These are phyloP conservation scores for Astropecten irregularis DNA, from an alignment of 53 echinoderm and acorn worm species.

Conservation along the genomic window DNA sequence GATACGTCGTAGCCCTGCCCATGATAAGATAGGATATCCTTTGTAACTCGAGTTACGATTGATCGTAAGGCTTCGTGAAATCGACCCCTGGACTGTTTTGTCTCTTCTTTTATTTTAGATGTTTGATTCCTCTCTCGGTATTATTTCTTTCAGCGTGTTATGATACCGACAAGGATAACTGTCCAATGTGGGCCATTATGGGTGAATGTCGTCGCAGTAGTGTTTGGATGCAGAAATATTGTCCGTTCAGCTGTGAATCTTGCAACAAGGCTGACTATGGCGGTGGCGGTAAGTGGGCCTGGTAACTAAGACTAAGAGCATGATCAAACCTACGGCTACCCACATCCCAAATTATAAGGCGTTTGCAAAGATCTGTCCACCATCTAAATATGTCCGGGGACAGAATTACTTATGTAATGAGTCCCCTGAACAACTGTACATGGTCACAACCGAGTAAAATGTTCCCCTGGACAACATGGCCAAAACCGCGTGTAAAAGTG, in stretches of 20 bases:
- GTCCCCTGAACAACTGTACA: no score
- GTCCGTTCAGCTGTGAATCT: conserved; percentile 78
- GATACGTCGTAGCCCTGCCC: no score
- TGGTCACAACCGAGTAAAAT: no score
- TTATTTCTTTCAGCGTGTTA: conserved; percentile 62
- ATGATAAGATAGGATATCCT: no score
- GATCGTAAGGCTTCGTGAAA: no score
- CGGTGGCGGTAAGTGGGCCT: conserved; percentile 24
- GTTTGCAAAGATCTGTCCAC: no score
- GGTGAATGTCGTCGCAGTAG: conserved; percentile 80
- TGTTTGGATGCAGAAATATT: conserved; percentile 84
- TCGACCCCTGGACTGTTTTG: no score
- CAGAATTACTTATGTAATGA: no score
- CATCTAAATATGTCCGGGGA: no score
- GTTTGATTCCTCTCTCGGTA: neutral
- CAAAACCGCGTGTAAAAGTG: no score
- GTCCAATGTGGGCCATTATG: conserved; percentile 86
- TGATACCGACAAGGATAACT: conserved; percentile 74
- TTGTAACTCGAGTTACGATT: no score
- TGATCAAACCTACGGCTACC: neutral
- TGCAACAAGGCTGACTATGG: conserved; percentile 59
- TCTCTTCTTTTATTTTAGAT: neutral
- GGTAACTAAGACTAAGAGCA: neutral
- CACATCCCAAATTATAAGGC: neutral
- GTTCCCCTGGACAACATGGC: no score